phyloP scores from a whole-genome alignment of 2,888 invertebrate species.

The Noctua fimbriata region DNA sequence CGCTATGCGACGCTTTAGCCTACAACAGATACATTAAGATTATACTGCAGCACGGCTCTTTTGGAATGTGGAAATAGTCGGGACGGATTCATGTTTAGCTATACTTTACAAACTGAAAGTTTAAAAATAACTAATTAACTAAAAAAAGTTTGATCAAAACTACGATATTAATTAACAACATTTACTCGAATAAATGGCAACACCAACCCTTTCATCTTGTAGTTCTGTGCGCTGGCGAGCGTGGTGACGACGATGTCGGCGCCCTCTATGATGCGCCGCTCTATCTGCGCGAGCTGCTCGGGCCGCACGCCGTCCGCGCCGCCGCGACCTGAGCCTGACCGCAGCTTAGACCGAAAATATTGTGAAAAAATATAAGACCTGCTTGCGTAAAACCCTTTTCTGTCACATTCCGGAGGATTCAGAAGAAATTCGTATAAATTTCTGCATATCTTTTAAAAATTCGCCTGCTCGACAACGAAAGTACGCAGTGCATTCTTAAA shows the following conservation, averaged over 20 bases:
- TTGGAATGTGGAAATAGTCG: not conserved
- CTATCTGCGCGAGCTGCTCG: constrained; percentile 76
- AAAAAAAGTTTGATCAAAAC: not conserved
- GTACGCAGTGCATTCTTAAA: too few relatives aligned
- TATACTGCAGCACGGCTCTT: not conserved
- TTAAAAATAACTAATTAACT: not conserved
- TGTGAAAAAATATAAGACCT: not conserved
- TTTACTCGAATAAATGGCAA: not conserved
- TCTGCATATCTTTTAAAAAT: too few relatives aligned
- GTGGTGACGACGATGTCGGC: constrained; percentile 94
- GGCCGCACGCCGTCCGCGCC: constrained; percentile 71
- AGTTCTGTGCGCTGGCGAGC: constrained; percentile 90
- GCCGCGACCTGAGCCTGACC: constrained; percentile 51
- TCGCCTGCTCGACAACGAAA: too few relatives aligned
- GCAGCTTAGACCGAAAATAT: constrained; percentile 29
- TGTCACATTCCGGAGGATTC: too few relatives aligned
- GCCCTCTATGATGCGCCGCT: constrained; percentile 86
- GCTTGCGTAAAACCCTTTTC: too few relatives aligned
- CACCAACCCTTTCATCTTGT: constrained; percentile 81
- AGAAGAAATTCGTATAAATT: too few relatives aligned
- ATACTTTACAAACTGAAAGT: not conserved
- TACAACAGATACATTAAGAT: constrained; percentile 55
- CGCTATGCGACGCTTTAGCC: constrained; percentile 85
- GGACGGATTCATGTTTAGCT: not conserved
- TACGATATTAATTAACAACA: not conserved